Evolutionary conservation across 2,888 invertebrate genomes (phyloP).

Genomic region (Caenorhabditis japonica): DNA sequence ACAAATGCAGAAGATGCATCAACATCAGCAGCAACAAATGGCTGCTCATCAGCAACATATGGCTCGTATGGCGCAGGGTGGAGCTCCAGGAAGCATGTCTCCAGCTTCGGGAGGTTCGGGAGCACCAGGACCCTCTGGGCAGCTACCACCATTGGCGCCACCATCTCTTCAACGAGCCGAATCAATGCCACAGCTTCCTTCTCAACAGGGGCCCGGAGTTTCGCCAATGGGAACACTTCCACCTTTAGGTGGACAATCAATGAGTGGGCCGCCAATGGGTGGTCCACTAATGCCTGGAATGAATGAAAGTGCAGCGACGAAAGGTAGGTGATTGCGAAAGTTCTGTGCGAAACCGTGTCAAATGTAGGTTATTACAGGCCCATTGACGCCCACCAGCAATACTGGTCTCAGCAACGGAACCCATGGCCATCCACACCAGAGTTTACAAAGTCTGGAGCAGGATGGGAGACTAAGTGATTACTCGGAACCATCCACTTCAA

Average conservation of each 20-base stretch:
- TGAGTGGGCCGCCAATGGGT: constrained; percentile 4
- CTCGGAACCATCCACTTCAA: constrained; percentile 7
- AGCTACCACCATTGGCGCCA: constrained; percentile 14
- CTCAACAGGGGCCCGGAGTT: constrained; percentile 13
- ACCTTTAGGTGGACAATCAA: no score
- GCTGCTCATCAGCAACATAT: constrained; percentile 25
- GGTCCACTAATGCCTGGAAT: constrained; percentile 16
- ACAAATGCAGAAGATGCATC: constrained; percentile 28
- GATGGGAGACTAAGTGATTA: constrained; percentile 35
- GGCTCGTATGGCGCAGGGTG: not conserved
- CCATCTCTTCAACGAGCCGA: constrained; percentile 35
- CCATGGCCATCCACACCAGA: constrained; percentile 37
- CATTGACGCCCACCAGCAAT: constrained; percentile 29
- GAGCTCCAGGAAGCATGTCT: not conserved
- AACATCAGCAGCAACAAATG: constrained; percentile 21
- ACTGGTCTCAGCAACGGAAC: constrained; percentile 28
- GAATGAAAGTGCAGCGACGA: constrained; percentile 17
- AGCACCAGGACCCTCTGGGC: not conserved
- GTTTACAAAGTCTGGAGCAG: constrained; percentile 31
- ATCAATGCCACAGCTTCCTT: constrained; percentile 32
- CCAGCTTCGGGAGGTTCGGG: not conserved
- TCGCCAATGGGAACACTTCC: no score
- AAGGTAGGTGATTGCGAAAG: constrained; percentile 20
- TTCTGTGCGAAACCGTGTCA: constrained; percentile 14
- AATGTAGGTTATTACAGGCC: constrained; percentile 45